A percentile compares a stretch with the other conserved stretches of the same genome.
phyloP scores from a whole-genome alignment of 2,113 vertebrate genomes.

The Eulemur macaco region DNA sequence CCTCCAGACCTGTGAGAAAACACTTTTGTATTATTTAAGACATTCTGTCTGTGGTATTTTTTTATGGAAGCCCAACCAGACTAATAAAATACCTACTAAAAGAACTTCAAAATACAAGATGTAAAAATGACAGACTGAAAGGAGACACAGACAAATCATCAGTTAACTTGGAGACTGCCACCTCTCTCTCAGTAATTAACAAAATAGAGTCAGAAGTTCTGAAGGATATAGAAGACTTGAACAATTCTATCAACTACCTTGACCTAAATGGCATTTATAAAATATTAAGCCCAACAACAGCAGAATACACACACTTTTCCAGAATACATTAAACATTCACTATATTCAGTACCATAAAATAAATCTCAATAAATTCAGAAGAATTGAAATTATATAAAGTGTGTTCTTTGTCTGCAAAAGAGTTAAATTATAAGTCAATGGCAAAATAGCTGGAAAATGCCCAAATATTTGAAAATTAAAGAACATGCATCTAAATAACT shows the following conservation, averaged over 20 bases:
- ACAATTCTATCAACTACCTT: background rate
- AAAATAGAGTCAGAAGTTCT: background rate
- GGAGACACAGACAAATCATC: background rate
- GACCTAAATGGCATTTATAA: background rate
- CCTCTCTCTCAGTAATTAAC: background rate
- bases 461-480: conserved; percentile 33
- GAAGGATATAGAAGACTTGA: background rate
- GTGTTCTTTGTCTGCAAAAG: background rate
- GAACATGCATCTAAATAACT: background rate
- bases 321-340: background rate
- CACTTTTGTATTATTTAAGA: background rate
- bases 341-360: background rate
- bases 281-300: background rate
- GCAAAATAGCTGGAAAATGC: background rate
- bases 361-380: background rate
- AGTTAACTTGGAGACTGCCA: background rate
- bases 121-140: background rate
- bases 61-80: background rate
- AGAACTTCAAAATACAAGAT: background rate
- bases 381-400: background rate
- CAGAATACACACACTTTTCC: background rate
- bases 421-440: background rate
- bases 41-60: background rate
- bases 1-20: background rate
- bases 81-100: background rate